Percentiles rank a stretch among this genome's conserved stretches.
These are phyloP conservation scores for Melolontha melolontha DNA, from an alignment of 2,888 invertebrate species.

Conservation along the genomic window DNA sequence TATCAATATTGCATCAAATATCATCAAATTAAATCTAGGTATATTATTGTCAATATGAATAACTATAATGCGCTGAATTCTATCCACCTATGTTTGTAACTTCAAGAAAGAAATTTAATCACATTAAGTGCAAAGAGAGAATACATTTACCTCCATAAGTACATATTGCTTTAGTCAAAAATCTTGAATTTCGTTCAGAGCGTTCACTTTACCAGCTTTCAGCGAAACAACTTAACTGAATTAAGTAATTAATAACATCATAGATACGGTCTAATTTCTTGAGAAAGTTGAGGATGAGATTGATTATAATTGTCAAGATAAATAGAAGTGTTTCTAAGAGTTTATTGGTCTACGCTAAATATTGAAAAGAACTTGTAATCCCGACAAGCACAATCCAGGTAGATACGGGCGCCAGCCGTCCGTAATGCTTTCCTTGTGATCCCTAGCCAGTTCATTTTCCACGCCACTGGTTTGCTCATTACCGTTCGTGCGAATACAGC, in stretches of 20 bases:
- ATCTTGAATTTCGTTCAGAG: too few species aligned
- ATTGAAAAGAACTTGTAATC: not conserved
- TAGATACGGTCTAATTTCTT: conserved; percentile 1
- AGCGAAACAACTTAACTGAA: not conserved
- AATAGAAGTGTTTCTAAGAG: not conserved
- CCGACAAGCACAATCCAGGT: not conserved
- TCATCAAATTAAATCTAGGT: too few species aligned
- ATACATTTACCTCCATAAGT: too few species aligned
- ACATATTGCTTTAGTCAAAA: too few species aligned
- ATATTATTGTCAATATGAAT: too few species aligned
- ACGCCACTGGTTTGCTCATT: conserved; percentile 62
- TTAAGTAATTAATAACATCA: not conserved
- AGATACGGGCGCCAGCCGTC: not conserved
- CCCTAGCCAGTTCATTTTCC: conserved; percentile 61
- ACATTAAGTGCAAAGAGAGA: too few species aligned
- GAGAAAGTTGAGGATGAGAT: not conserved
- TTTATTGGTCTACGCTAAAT: not conserved
- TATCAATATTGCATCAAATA: too few species aligned
- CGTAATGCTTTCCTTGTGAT: conserved; percentile 12
- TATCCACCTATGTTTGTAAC: too few species aligned
- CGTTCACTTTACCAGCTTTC: too few species aligned
- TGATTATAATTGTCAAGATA: conserved; percentile 12
- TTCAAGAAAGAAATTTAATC: too few species aligned
- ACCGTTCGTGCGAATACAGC: conserved; percentile 52
- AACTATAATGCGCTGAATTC: too few species aligned